Evolutionary conservation across 2,888 invertebrate genomes (phyloP).

Genomic region (Harpagoxenus sublaevis): DNA sequence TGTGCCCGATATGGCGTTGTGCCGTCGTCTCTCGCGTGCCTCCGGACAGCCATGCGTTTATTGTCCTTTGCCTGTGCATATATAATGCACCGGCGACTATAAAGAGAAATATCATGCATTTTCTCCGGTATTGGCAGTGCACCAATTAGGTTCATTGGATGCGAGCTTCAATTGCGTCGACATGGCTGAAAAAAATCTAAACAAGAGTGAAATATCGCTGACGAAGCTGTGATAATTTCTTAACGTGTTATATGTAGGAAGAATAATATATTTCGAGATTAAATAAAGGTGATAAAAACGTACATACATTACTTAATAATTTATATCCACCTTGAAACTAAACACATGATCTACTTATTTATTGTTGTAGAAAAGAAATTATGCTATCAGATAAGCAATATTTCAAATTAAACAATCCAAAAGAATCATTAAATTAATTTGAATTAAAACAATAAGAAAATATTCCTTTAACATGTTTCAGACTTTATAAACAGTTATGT

Average conservation of each 20-base stretch:
- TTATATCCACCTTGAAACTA: neutral
- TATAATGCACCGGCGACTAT: slow-evolving; percentile 23
- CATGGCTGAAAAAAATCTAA: neutral
- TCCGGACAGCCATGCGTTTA: slow-evolving; percentile 43
- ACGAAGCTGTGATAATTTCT: neutral
- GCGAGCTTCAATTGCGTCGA: neutral
- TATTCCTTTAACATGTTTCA: neutral
- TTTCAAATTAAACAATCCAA: neutral
- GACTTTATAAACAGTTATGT: neutral
- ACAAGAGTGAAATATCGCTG: neutral
- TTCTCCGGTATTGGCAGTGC: slow-evolving; percentile 27
- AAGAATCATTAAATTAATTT: slow-evolving; percentile 7
- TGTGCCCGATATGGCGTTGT: slow-evolving; percentile 54
- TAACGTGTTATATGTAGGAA: neutral
- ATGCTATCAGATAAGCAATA: neutral
- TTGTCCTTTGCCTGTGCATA: slow-evolving; percentile 47
- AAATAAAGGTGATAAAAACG: neutral
- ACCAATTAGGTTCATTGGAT: neutral
- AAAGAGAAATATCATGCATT: slow-evolving; percentile 27
- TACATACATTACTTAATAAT: neutral
- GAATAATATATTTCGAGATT: neutral
- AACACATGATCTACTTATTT: neutral
- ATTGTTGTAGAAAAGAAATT: neutral
- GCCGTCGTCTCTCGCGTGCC: slow-evolving; percentile 60
- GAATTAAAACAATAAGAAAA: neutral